Evolutionary conservation across 2,797 vertebrate species (phyloP), one percentile per base, ranked within the genome.

Genomic region (Anolis apletophallus): DNA sequence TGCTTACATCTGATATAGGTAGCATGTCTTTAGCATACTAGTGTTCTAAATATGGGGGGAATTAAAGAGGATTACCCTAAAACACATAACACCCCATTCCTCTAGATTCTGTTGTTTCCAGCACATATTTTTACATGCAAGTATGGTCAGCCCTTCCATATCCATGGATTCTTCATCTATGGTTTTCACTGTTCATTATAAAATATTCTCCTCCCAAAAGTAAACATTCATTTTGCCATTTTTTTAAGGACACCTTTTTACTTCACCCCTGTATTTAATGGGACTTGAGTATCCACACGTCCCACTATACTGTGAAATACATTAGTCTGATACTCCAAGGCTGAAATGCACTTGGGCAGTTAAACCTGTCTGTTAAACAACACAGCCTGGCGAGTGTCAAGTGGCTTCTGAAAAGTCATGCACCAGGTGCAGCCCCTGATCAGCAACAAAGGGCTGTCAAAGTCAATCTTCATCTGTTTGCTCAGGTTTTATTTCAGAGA

Each of bases 361-460:
- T 54, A 46, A 46, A 46, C 46, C 46, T 46, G 46, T 32, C 81
- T 79, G 5, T 83, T 83, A 71, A 55, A 79, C 26, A 73, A 52
- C 55, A 50, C 36, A 61, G 40, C 80, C 79, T 78, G 59, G 74
- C 73, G 55, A 64, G 50, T 74, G 55, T 34, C 23, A 67, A 1
- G 14, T 50, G 83, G 17, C 69, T 74, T 34, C 55, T 85, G 67
- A 86, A 83, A 82, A 55, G 76, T 46, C 16, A 52, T 29, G 76
- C 32, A 29, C 0, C 2, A 87, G 50, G 2, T 88, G 32, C 72
- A 74, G 17, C 23, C 23, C 61, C 84, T 11, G 83, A 8, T 36
- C 80, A 88, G 46, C 1, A 91, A 55, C 89, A 54, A 54, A 91
- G 80, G 88, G 79, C 46, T 89, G 80, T 83, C 81, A 80, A 36